Evolutionary conservation across 2,888 invertebrate genomes (phyloP).

Genomic region (Achlya flavicornis): DNA sequence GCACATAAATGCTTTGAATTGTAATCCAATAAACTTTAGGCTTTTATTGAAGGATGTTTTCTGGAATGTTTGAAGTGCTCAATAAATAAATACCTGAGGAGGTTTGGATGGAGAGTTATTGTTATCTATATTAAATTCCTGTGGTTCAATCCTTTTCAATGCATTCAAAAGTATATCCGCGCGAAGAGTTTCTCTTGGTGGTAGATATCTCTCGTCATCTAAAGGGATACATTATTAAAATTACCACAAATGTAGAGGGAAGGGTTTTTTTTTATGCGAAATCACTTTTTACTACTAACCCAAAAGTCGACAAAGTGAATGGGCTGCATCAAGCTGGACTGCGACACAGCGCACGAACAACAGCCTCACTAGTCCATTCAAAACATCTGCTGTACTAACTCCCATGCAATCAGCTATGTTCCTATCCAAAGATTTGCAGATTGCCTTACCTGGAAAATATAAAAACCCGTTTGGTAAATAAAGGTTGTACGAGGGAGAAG

Average conservation of each 20-base stretch:
- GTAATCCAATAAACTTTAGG: too few relatives aligned
- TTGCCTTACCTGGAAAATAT: slow-evolving; percentile 79
- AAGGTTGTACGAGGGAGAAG: too few relatives aligned
- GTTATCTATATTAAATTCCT: slow-evolving; percentile 70
- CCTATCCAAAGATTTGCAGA: slow-evolving; percentile 86
- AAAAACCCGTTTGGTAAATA: background rate
- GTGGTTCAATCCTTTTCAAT: slow-evolving; percentile 59
- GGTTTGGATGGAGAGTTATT: slow-evolving; percentile 58
- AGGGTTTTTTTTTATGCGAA: background rate
- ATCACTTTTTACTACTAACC: slow-evolving; percentile 40
- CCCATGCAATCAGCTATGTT: slow-evolving; percentile 85
- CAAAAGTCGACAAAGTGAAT: slow-evolving; percentile 60
- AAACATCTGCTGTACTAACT: slow-evolving; percentile 81
- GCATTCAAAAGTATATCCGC: slow-evolving; percentile 71
- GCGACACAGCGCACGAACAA: slow-evolving; percentile 70
- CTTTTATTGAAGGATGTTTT: too few relatives aligned
- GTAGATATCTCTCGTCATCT: slow-evolving; percentile 73
- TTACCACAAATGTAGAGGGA: background rate
- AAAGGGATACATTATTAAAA: slow-evolving; percentile 24
- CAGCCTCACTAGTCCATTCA: slow-evolving; percentile 63
- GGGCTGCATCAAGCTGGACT: slow-evolving; percentile 73
- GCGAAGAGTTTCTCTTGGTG: slow-evolving; percentile 69
- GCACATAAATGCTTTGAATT: too few relatives aligned
- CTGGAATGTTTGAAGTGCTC: too few relatives aligned
- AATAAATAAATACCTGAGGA: slow-evolving; percentile 49